These are phyloP conservation scores for Leptoclinus maculatus DNA, from an alignment of 2,797 vertebrate species.

Conservation along the genomic window DNA sequence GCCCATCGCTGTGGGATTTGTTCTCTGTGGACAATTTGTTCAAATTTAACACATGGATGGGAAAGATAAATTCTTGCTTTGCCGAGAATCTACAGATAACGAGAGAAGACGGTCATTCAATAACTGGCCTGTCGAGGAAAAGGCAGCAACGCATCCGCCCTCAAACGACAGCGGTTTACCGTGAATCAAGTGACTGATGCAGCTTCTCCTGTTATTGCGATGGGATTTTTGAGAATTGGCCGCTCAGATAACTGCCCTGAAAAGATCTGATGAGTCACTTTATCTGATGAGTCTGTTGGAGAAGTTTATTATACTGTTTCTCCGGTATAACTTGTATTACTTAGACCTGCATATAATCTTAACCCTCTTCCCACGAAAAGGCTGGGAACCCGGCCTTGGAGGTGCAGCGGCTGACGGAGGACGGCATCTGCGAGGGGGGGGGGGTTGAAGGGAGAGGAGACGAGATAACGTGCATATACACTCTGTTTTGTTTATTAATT, in stretches of 20 bases:
- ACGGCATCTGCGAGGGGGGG: too few species aligned
- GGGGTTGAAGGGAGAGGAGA: too few species aligned
- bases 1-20: conserved; percentile 46
- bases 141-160: conserved; percentile 21
- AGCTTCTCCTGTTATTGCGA: conserved; percentile 7
- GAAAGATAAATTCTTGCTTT: conserved; percentile 54
- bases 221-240: conserved; percentile 9
- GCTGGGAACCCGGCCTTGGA: too few species aligned
- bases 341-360: too few species aligned
- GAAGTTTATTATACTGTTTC: too few species aligned
- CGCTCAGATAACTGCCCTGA: not conserved
- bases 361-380: too few species aligned
- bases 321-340: too few species aligned
- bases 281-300: too few species aligned
- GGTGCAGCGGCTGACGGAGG: too few species aligned
- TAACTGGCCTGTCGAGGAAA: conserved; percentile 41
- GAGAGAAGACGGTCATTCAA: conserved; percentile 26
- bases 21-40: conserved; percentile 65
- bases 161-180: conserved; percentile 1
- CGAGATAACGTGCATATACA: too few species aligned
- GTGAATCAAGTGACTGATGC: conserved; percentile 17
- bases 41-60: conserved; percentile 64
- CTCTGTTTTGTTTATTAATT: too few species aligned
- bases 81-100: conserved; percentile 48
- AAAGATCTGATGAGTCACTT: conserved; percentile 14